A percentile compares a stretch with the other conserved stretches of the same genome.
These are phyloP conservation scores for Torymus texanus DNA, from an alignment of 2,888 invertebrate species.

Conservation along the genomic window DNA sequence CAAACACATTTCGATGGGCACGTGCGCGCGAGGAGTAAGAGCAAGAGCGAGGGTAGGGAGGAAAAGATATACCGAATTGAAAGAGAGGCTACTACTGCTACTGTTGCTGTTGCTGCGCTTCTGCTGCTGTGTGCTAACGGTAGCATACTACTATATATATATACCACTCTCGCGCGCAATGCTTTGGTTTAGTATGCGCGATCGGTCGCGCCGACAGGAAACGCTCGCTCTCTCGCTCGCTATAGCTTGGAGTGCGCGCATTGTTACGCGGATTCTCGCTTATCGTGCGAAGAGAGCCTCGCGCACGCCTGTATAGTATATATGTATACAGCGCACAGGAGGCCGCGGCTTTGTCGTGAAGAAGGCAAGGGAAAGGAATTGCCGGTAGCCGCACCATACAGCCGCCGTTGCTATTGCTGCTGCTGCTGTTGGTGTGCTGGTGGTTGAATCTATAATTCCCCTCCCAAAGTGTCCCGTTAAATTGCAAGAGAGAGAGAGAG, in stretches of 20 bases:
- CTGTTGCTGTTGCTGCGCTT: background rate
- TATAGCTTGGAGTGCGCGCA: background rate
- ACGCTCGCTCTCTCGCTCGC: constrained; percentile 59
- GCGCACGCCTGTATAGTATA: background rate
- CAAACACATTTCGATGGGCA: background rate
- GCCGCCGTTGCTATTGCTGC: background rate
- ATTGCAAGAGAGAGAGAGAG: constrained; percentile 5
- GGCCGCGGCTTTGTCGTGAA: background rate
- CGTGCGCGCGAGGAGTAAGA: constrained; percentile 10
- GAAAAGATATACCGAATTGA: constrained; percentile 33
- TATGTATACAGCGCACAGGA: background rate
- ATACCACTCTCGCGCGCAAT: background rate
- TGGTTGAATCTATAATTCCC: constrained; percentile 38
- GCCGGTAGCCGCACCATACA: background rate
- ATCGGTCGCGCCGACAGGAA: constrained; percentile 71
- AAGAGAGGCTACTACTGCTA: background rate
- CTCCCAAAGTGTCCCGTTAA: constrained; percentile 47
- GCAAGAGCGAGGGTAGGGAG: constrained; percentile 28
- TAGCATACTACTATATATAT: constrained; percentile 43
- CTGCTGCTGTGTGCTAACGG: constrained; percentile 57
- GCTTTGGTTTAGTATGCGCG: constrained; percentile 64
- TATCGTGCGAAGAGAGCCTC: constrained; percentile 55
- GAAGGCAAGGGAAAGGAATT: constrained; percentile 22
- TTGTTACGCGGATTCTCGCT: constrained; percentile 58
- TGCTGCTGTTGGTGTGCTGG: background rate